phyloP scores from a whole-genome alignment of 2,797 vertebrate genomes.

The Pogoniulus pusillus region DNA sequence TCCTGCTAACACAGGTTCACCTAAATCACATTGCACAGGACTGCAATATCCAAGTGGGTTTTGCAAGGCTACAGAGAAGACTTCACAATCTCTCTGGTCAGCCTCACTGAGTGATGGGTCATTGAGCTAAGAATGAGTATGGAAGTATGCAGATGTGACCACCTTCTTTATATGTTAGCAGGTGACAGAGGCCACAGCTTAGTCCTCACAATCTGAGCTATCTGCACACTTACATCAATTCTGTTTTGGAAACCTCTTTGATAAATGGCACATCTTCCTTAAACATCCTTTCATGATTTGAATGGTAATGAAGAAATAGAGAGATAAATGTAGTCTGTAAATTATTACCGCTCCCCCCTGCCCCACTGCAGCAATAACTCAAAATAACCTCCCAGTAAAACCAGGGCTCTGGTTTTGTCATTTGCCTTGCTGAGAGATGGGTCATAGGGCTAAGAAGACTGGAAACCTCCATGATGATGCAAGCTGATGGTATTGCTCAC shows the following conservation, averaged over 20 bases:
- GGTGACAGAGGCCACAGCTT: background rate
- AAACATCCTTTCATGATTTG: background rate
- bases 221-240: background rate
- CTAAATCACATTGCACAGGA: too few relatives aligned
- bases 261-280: background rate
- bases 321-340: background rate
- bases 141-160: background rate
- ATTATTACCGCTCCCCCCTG: background rate
- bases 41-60: too few relatives aligned
- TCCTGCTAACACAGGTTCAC: too few relatives aligned
- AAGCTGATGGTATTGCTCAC: accelerated
- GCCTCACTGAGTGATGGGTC: too few relatives aligned
- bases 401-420: background rate
- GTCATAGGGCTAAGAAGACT: background rate
- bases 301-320: background rate
- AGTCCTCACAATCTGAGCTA: background rate
- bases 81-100: too few relatives aligned
- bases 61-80: too few relatives aligned
- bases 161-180: too few relatives aligned
- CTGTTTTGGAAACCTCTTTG: background rate
- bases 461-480: background rate
- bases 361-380: background rate
- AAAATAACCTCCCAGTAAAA: background rate
- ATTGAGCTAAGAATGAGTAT: background rate
- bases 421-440: background rate